Conservation (phyloP, 1,140 invertebrate species). For the Physella acuta region DNA sequence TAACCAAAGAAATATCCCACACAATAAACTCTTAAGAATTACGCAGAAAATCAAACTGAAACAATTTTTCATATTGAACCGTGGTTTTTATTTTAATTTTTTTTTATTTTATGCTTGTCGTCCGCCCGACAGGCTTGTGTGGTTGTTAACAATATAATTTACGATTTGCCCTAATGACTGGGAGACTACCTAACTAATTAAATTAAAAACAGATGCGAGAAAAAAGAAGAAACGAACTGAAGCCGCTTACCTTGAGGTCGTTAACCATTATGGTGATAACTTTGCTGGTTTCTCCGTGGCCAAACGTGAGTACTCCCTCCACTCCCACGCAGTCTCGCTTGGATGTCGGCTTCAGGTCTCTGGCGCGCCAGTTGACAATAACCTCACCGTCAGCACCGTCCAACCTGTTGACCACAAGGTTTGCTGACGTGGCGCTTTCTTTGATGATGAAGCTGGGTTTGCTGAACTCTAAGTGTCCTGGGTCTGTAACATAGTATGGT, state of each 20-base stretch:
- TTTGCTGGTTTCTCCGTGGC: conserved; percentile 65
- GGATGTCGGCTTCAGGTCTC: conserved; percentile 65
- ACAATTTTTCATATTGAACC: too few species aligned
- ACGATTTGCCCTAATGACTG: too few species aligned
- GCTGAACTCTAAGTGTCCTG: conserved; percentile 54
- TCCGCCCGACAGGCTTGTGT: too few species aligned
- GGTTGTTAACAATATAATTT: too few species aligned
- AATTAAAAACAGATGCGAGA: too few species aligned
- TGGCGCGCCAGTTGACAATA: conserved; percentile 65
- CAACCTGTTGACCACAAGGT: conserved; percentile 63
- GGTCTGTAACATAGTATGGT: conserved; percentile 23
- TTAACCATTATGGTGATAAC: conserved; percentile 65
- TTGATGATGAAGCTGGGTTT: conserved; percentile 69
- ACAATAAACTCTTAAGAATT: too few species aligned
- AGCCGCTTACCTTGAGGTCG: conserved; percentile 40
- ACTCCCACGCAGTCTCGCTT: conserved; percentile 64
- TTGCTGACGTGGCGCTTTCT: conserved; percentile 65
- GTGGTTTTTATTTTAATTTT: too few species aligned
- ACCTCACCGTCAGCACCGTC: conserved; percentile 68
- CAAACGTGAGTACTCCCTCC: conserved; percentile 65
- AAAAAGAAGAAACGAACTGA: too few species aligned
- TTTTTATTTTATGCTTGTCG: too few species aligned
- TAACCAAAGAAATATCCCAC: too few species aligned
- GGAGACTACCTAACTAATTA: too few species aligned
- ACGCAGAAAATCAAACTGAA: too few species aligned